These are phyloP conservation scores for Anagyrus pseudococci DNA, from an alignment of 2,888 invertebrate genomes.

Conservation along the genomic window DNA sequence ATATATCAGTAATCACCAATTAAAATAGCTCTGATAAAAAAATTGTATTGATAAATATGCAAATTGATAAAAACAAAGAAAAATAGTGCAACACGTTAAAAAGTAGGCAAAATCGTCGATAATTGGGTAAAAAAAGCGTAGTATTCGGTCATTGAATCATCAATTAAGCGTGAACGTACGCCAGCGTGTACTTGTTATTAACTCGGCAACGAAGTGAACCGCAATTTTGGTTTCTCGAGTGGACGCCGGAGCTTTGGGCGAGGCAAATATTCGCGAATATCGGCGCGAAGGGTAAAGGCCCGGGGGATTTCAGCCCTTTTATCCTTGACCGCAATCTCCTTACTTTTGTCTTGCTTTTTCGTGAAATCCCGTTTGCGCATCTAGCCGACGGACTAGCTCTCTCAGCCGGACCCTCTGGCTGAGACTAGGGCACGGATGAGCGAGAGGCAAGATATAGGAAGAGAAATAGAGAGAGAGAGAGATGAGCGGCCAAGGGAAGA, in stretches of 20 bases:
- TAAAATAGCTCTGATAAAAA: too few species aligned
- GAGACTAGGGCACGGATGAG: too few species aligned
- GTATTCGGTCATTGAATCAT: too few species aligned
- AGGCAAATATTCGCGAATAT: conserved; percentile 29
- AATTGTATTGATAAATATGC: too few species aligned
- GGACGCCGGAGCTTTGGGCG: not conserved
- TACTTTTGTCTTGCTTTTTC: conserved; percentile 36
- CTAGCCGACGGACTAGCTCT: not conserved
- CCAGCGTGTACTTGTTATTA: too few species aligned
- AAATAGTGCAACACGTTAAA: too few species aligned
- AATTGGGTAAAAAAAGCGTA: too few species aligned
- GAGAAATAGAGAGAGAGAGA: too few species aligned
- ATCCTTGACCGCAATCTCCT: conserved; percentile 41
- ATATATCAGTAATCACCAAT: too few species aligned
- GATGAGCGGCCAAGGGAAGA: not conserved
- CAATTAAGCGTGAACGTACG: too few species aligned
- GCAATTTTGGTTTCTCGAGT: conserved; percentile 36
- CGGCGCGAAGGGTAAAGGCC: not conserved
- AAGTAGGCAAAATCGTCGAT: too few species aligned
- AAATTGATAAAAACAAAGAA: too few species aligned
- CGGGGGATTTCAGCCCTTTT: conserved; percentile 24
- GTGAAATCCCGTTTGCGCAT: conserved; percentile 31
- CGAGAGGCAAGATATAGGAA: not conserved
- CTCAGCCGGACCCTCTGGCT: not conserved
- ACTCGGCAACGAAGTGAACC: conserved; percentile 24